A percentile compares a stretch with the other conserved stretches of the same genome.
Conservation (phyloP, 2,113 vertebrate genomes). For the Acanthisitta chloris region DNA sequence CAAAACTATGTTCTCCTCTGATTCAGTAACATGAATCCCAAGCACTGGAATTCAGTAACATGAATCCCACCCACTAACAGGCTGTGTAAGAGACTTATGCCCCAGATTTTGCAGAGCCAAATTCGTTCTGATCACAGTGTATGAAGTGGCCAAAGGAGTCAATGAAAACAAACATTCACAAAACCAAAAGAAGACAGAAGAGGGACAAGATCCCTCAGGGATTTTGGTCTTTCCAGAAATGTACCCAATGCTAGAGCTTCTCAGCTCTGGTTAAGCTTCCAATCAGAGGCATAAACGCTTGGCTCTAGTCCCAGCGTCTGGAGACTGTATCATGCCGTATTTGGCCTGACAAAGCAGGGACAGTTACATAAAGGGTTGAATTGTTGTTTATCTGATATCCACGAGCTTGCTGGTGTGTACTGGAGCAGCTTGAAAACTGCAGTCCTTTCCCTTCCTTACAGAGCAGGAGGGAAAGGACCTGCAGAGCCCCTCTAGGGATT, state of each 20-base stretch:
- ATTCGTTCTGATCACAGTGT: neutral
- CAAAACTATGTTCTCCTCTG: neutral
- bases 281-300: neutral
- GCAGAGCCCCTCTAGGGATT: neutral
- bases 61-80: neutral
- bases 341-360: neutral
- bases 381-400: neutral
- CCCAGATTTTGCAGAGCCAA: neutral
- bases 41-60: neutral
- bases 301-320: neutral
- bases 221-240: neutral
- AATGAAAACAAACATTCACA: neutral
- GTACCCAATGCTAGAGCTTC: neutral
- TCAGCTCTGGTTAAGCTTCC: neutral
- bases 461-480: neutral
- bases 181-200: neutral
- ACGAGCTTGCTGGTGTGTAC: neutral
- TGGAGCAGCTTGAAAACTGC: neutral
- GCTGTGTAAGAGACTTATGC: neutral
- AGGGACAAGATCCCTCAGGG: neutral
- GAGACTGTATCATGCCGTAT: neutral
- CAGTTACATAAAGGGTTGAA: slow-evolving; percentile 28
- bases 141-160: neutral
- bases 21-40: neutral
- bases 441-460: neutral